Evolutionary conservation across 2,113 vertebrate species (phyloP), one percentile per base, ranked within the genome.

Genomic region (Paradoxurus hermaphroditus): DNA sequence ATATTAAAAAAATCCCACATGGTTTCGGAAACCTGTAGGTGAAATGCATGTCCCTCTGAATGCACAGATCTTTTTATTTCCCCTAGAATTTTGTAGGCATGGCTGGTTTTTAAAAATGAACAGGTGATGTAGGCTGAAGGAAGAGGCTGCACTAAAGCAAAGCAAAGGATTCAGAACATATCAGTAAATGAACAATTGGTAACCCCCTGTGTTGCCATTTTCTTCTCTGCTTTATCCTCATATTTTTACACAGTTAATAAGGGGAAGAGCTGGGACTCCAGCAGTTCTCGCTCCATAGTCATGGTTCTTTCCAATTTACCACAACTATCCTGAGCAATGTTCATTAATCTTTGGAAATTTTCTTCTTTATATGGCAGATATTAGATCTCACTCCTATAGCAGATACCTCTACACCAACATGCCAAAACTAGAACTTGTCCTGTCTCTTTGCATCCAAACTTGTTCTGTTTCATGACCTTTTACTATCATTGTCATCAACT

Each of bases 91-190:
- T 79, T 94, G 59, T 77, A 95, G 94, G 29, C 67, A 91, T 56
- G 87, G 41, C 34, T 96, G 53, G 4, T 68, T 95, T 95, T 75
- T 23, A 59, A 90, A 94, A 93, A 94, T 39, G 91, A 97, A 62
- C 29, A 56, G 46, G 56, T 46, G 5, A 75, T 89, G 39, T 15
- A 59, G 31, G 49, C 21, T 78, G 84, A 96, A 44, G 23, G 67
- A 63, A 59, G 39, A 84, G 23, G 65, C 49, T n/a, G 21, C 29
- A 34, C 36, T 89, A 67, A 41, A 97, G 16, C 3, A 59, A 94
- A 73, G 53, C 79, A 79, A 73, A 78, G 78, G 49, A 77, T 70
- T 70, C 75, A 94, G 90, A 87, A 73, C 13, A 2, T 41, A 11
- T 70, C 86, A 84, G 72, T 31, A 89, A 90, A 77, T 84, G 73